A percentile compares a stretch with the other conserved stretches of the same genome.
phyloP scores from a whole-genome alignment of 2,797 vertebrate species.

The Rhyacichthys aspro region DNA sequence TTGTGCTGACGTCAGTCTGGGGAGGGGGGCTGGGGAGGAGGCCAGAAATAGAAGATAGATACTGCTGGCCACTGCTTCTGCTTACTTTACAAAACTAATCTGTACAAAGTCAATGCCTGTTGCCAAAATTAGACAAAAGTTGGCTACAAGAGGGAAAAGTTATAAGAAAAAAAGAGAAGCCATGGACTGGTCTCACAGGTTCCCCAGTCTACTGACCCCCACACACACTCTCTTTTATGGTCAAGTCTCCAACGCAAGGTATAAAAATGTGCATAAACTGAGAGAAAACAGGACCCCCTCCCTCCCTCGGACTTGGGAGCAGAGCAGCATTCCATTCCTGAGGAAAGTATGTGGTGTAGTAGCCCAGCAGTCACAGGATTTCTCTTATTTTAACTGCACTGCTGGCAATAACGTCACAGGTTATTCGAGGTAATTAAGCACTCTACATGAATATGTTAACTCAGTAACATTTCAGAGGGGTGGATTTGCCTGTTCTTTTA shows the following conservation, averaged over 20 bases:
- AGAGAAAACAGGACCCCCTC: constrained; percentile 52
- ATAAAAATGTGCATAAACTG: constrained; percentile 55
- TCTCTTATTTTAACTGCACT: constrained; percentile 64
- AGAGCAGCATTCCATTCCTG: constrained; percentile 70
- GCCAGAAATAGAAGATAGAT: constrained; percentile 82
- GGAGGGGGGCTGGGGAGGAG: constrained; percentile 37
- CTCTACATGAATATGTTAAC: constrained; percentile 53
- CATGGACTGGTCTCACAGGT: constrained; percentile 8
- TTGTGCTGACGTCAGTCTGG: constrained; percentile 83
- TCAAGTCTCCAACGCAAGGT: constrained; percentile 36
- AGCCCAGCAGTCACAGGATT: constrained; percentile 74
- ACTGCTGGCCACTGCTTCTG: constrained; percentile 68
- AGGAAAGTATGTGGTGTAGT: constrained; percentile 73
- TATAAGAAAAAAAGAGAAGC: neutral
- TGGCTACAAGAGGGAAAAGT: neutral
- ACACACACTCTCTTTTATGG: constrained; percentile 14
- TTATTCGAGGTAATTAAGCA: constrained; percentile 69
- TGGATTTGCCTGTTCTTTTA: constrained; percentile 16
- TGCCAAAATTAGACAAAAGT: constrained; percentile 9
- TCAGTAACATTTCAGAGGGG: constrained; percentile 43
- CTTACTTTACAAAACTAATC: constrained; percentile 69
- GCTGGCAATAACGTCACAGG: constrained; percentile 52
- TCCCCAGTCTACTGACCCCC: neutral
- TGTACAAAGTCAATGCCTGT: constrained; percentile 27
- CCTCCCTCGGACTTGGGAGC: constrained; percentile 39